These are phyloP conservation scores for Xylocampa areola DNA, from an alignment of 2,888 invertebrate species.

Conservation along the genomic window DNA sequence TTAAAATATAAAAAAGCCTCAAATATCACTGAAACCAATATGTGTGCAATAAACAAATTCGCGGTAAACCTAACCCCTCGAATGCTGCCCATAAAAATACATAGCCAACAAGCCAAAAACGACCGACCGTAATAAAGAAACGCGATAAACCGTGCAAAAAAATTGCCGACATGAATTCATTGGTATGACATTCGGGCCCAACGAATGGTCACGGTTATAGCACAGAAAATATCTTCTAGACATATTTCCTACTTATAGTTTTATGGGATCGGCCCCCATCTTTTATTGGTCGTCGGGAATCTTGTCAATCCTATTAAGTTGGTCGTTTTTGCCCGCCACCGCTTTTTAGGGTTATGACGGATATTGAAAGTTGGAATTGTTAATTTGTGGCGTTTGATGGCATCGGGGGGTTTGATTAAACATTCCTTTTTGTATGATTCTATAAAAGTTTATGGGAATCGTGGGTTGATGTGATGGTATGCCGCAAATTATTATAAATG, in stretches of 20 bases:
- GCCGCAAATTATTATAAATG: no score
- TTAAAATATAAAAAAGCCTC: constrained; percentile 68
- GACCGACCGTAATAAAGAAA: constrained; percentile 87
- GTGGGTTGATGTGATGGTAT: constrained; percentile 16
- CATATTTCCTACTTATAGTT: constrained; percentile 88
- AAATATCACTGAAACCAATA: constrained; percentile 79
- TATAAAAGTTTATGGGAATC: constrained; percentile 31
- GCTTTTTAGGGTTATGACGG: constrained; percentile 69
- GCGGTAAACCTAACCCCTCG: constrained; percentile 76
- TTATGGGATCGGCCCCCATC: constrained; percentile 84
- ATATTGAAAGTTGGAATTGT: constrained; percentile 77
- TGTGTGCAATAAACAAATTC: constrained; percentile 86
- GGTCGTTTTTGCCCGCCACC: constrained; percentile 71
- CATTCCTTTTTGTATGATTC: constrained; percentile 48
- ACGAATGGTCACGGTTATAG: constrained; percentile 84
- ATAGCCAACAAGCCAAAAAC: constrained; percentile 73
- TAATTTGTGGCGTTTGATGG: constrained; percentile 71
- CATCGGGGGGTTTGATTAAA: constrained; percentile 53
- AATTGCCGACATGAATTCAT: constrained; percentile 88
- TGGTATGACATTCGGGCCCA: constrained; percentile 87
- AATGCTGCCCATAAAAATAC: constrained; percentile 77
- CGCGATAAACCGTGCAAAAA: constrained; percentile 87
- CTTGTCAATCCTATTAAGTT: constrained; percentile 86
- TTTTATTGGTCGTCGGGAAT: constrained; percentile 86
- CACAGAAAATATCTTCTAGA: constrained; percentile 70